Conservation (phyloP, 2,113 vertebrate genomes). For the Bufo gargarizans region DNA sequence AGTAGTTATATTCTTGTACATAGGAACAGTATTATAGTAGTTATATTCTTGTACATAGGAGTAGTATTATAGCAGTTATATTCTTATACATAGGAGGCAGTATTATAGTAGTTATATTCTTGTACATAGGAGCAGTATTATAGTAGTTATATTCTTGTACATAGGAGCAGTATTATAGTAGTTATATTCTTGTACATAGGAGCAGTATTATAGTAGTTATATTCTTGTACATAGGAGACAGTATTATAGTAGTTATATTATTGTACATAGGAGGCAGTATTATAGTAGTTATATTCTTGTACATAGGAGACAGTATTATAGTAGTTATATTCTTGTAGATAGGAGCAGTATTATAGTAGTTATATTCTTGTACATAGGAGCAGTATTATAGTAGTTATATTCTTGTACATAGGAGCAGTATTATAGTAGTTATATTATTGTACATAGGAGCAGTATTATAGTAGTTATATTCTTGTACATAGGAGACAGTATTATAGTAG, state of each 20-base stretch:
- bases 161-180: slow-evolving; percentile 12
- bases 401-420: no score
- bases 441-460: no score
- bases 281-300: slow-evolving; percentile 19
- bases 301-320: slow-evolving; percentile 7
- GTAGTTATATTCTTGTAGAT: neutral
- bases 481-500: neutral
- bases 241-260: slow-evolving; percentile 26
- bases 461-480: no score
- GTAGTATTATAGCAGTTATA: neutral
- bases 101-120: slow-evolving; percentile 13
- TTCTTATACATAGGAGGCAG: slow-evolving; percentile 1
- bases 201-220: slow-evolving; percentile 16
- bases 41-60: neutral
- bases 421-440: no score
- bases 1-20: neutral
- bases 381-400: no score
- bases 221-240: neutral
- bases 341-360: neutral
- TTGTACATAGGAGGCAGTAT: slow-evolving; percentile 2
- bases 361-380: no score
- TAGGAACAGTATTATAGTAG: neutral
- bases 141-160: slow-evolving; percentile 2
- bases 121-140: neutral
- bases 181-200: slow-evolving; percentile 10